A percentile compares a stretch with the other conserved stretches of the same genome.
These are phyloP conservation scores for Dasysyrphus albostriatus DNA, from an alignment of 2,888 invertebrate genomes.

Conservation along the genomic window DNA sequence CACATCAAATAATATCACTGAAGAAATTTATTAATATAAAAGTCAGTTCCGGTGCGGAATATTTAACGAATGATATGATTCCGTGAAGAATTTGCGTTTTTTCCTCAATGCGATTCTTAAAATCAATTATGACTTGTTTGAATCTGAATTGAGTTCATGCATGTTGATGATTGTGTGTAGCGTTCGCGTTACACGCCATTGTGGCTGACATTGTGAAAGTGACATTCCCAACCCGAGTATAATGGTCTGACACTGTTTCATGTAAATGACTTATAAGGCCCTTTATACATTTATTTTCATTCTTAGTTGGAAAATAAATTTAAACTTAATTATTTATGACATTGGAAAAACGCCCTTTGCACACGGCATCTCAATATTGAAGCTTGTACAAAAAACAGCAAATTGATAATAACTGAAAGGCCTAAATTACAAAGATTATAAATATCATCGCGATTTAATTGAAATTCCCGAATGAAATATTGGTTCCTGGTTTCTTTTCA, in stretches of 20 bases:
- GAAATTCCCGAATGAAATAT: constrained; percentile 32
- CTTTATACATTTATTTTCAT: neutral
- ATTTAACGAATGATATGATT: constrained; percentile 1
- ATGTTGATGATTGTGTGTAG: neutral
- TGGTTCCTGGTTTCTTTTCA: too few relatives aligned
- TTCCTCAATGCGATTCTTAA: constrained; percentile 6
- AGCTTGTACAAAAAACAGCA: neutral
- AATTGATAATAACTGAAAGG: constrained; percentile 21
- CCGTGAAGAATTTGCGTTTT: neutral
- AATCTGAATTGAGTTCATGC: neutral
- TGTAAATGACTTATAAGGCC: neutral
- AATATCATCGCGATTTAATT: constrained; percentile 36
- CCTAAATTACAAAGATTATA: constrained; percentile 22
- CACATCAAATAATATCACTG: neutral
- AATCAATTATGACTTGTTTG: constrained; percentile 22
- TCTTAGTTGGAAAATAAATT: constrained; percentile 8
- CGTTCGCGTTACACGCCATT: neutral
- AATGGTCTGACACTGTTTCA: neutral
- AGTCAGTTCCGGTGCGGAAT: constrained; percentile 29
- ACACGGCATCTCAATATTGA: constrained; percentile 8
- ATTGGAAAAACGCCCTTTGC: constrained; percentile 2
- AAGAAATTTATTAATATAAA: neutral
- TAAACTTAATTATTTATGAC: constrained; percentile 35
- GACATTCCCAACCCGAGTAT: constrained; percentile 17
- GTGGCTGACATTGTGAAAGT: constrained; percentile 14